Percentiles rank a stretch among this genome's conserved stretches.
Evolutionary conservation across 2,797 vertebrate species (phyloP).

Genomic region (Numenius phaeopus): DNA sequence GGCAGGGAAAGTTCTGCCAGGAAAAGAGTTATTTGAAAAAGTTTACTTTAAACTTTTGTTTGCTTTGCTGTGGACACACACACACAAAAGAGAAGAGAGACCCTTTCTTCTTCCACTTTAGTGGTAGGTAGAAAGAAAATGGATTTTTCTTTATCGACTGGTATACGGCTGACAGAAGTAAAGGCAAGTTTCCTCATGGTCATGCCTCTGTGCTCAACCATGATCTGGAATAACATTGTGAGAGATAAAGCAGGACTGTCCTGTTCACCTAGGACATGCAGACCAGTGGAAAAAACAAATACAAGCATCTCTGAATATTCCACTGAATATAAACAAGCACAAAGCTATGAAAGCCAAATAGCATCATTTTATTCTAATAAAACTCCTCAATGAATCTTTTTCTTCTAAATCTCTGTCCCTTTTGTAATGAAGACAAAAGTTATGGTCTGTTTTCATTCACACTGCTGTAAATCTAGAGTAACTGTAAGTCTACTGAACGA

Average conservation of each 20-base stretch:
- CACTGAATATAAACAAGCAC: background rate
- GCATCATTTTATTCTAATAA: background rate
- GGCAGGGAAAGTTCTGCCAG: conserved; percentile 55
- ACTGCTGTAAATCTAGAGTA: conserved; percentile 8
- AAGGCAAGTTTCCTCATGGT: conserved; percentile 22
- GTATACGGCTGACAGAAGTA: background rate
- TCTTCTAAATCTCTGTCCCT: background rate
- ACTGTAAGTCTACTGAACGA: background rate
- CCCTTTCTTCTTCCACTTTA: conserved; percentile 39
- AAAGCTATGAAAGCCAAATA: background rate
- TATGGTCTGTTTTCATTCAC: conserved; percentile 3
- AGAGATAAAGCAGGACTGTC: background rate
- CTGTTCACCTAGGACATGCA: background rate
- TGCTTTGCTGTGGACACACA: background rate
- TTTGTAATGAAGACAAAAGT: conserved; percentile 10
- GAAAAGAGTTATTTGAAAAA: conserved; percentile 53
- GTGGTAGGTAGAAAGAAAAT: conserved; percentile 35
- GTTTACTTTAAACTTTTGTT: conserved; percentile 41
- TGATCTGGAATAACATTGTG: background rate
- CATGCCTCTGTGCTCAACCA: background rate
- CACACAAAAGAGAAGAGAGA: background rate
- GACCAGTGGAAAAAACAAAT: background rate
- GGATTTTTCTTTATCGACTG: conserved; percentile 10
- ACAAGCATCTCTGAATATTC: background rate
- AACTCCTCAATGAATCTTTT: background rate